A percentile compares a stretch with the other conserved stretches of the same genome.
Evolutionary conservation across 2,888 invertebrate genomes (phyloP).

Genomic region (Sinhomidia bicolor): DNA sequence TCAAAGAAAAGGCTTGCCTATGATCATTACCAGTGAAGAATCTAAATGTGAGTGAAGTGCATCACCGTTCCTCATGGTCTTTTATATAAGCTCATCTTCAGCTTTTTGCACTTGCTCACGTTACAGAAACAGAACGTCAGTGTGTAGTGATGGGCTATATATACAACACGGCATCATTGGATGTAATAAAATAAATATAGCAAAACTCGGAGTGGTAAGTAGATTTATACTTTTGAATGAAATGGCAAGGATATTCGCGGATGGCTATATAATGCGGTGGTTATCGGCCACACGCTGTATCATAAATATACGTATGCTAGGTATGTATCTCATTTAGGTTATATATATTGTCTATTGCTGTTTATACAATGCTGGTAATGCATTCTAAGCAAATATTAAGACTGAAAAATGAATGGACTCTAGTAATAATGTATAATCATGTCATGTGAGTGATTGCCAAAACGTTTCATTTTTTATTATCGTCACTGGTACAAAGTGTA

Average conservation of each 20-base stretch:
- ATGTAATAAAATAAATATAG: too few relatives aligned
- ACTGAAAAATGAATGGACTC: slow-evolving; percentile 9
- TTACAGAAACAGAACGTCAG: not conserved
- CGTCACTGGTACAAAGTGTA: not conserved
- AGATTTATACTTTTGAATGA: too few relatives aligned
- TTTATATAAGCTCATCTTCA: slow-evolving; percentile 22
- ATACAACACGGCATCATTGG: not conserved
- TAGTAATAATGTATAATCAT: not conserved
- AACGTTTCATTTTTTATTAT: slow-evolving; percentile 9
- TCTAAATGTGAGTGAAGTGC: slow-evolving; percentile 54
- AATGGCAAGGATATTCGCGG: not conserved
- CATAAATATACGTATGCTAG: too few relatives aligned
- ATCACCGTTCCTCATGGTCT: slow-evolving; percentile 49
- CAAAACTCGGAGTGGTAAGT: too few relatives aligned
- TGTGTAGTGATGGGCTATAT: not conserved
- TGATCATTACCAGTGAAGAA: slow-evolving; percentile 31
- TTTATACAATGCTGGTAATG: too few relatives aligned
- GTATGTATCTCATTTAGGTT: slow-evolving; percentile 1
- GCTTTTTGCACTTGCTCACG: not conserved
- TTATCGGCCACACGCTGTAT: slow-evolving; percentile 31
- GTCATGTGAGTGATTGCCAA: not conserved
- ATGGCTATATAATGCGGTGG: not conserved
- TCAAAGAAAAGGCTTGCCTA: not conserved
- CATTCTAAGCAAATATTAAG: not conserved
- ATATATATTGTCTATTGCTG: not conserved